Evolutionary conservation across 2,797 vertebrate genomes (phyloP).

Genomic region (Vultur gryphus): DNA sequence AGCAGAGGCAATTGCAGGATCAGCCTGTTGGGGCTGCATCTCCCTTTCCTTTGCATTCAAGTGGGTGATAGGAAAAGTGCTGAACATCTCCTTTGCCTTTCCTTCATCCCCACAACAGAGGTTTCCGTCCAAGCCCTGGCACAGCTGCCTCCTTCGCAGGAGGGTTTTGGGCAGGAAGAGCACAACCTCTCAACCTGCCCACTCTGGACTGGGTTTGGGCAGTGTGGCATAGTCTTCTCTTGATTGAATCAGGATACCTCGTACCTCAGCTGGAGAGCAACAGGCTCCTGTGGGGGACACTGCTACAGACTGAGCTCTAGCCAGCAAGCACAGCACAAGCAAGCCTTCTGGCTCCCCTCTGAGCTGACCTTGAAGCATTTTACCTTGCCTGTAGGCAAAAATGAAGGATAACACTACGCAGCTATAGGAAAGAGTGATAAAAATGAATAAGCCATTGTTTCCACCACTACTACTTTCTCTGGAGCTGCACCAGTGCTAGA

Average conservation of each 20-base stretch:
- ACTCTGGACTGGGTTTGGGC: not conserved
- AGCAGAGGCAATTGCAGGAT: not conserved
- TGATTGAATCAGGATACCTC: not conserved
- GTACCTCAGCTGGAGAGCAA: not conserved
- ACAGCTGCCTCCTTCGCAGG: not conserved
- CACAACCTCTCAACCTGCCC: not conserved
- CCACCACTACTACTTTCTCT: not conserved
- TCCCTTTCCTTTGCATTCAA: not conserved
- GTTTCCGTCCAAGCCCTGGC: not conserved
- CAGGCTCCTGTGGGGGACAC: not conserved
- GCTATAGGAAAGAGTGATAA: conserved; percentile 11
- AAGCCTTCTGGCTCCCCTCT: not conserved
- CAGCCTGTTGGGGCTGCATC: not conserved
- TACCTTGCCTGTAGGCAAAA: not conserved
- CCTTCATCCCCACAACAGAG: not conserved
- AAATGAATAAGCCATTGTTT: conserved; percentile 7
- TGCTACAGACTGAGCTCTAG: not conserved
- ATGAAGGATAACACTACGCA: not conserved
- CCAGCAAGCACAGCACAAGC: not conserved
- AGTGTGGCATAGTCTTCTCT: not conserved
- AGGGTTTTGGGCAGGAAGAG: not conserved
- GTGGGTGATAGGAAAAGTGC: not conserved
- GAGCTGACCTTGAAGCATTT: not conserved
- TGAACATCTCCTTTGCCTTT: not conserved
- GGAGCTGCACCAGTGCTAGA: conserved; percentile 12